phyloP scores from a whole-genome alignment of 1,140 invertebrate genomes.

The Linepithema humile region DNA sequence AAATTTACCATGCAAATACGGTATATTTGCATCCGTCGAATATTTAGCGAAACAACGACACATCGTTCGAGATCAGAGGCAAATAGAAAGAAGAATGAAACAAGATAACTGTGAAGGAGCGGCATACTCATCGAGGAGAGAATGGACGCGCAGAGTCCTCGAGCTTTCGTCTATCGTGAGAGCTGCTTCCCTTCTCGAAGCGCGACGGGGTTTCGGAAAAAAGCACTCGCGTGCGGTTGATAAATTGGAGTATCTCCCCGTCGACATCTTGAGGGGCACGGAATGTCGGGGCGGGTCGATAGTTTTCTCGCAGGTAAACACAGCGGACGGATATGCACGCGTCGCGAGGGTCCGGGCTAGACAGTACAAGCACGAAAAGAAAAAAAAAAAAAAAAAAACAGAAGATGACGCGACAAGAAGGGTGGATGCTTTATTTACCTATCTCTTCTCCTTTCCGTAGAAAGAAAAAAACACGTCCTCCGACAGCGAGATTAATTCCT shows the following conservation, averaged over 20 bases:
- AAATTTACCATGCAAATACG: neutral
- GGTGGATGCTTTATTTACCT: constrained; percentile 57
- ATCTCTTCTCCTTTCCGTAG: neutral
- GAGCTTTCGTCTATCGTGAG: constrained; percentile 49
- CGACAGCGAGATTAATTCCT: constrained; percentile 35
- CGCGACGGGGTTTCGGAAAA: constrained; percentile 69
- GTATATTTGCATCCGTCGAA: neutral
- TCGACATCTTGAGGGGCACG: constrained; percentile 53
- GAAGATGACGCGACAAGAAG: neutral
- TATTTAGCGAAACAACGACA: neutral
- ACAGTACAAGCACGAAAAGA: neutral
- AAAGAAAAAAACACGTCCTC: constrained; percentile 21
- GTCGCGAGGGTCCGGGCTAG: neutral
- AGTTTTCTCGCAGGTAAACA: constrained; percentile 74
- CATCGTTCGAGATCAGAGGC: neutral
- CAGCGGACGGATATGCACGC: constrained; percentile 56
- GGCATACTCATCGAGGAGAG: neutral
- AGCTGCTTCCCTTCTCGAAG: constrained; percentile 49
- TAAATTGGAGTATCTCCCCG: constrained; percentile 76
- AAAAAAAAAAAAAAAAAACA: neutral
- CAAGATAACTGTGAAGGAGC: neutral
- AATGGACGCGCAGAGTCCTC: neutral
- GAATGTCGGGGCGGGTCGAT: constrained; percentile 69
- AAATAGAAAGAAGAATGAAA: constrained; percentile 16
- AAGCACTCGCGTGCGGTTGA: constrained; percentile 73